phyloP scores from a whole-genome alignment of 2,113 vertebrate genomes.

The Stigmatopora argus region DNA sequence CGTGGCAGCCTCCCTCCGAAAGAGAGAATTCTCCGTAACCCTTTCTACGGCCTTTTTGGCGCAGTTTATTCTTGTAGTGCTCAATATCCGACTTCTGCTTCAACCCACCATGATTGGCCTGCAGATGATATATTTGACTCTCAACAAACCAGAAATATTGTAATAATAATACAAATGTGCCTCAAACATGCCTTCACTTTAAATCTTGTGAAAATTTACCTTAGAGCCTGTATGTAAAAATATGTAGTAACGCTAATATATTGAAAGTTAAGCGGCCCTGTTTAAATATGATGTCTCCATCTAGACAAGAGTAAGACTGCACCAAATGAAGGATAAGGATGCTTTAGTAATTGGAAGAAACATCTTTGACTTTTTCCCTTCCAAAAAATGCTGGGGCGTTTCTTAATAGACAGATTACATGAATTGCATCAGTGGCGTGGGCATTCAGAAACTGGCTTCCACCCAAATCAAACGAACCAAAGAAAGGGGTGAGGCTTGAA shows the following conservation, averaged over 20 bases:
- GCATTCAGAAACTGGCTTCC: no score
- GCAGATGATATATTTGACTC: slow-evolving; percentile 2
- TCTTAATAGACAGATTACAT: no score
- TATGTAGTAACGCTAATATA: not conserved
- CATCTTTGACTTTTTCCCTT: no score
- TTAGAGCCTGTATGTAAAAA: not conserved
- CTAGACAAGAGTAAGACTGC: no score
- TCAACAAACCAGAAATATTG: not conserved
- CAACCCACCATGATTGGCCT: slow-evolving; percentile 84
- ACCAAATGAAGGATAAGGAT: no score
- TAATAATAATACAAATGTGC: not conserved
- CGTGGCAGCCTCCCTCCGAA: slow-evolving; percentile 69
- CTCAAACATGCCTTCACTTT: slow-evolving; percentile 10
- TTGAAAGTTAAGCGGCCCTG: no score
- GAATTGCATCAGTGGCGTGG: no score
- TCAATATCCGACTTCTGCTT: slow-evolving; percentile 99
- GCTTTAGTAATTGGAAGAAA: no score
- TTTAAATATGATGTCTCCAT: no score
- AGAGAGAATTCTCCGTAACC: slow-evolving; percentile 89
- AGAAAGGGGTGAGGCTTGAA: no score
- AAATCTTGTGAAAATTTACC: not conserved
- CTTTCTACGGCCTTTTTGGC: slow-evolving; percentile 90
- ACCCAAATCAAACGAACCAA: no score
- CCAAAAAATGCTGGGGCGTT: no score
- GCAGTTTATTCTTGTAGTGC: slow-evolving; percentile 95